Evolutionary conservation across 2,113 vertebrate species (phyloP), one percentile per base, ranked within the genome.

Genomic region (Pangasianodon gigas): DNA sequence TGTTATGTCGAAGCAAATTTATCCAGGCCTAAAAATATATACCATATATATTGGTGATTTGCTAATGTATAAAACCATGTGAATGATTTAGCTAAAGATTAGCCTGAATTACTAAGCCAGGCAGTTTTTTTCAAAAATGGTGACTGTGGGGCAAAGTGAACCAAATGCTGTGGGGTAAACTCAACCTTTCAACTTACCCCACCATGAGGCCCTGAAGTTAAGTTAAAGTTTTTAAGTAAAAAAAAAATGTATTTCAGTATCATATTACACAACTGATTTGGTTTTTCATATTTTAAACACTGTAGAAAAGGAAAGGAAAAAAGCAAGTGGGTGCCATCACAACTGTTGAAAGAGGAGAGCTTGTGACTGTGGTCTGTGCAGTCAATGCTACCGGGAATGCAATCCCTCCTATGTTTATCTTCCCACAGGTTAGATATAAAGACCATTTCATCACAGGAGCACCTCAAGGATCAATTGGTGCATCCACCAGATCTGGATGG

Each of bases 331-430:
- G 91, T 2, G 4, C 91, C 41, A 82, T 92, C 51, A 93, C 89
- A 89, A 89, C 90, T 44, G 81, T 86, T 88, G 88, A 93, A 85
- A 92, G 89, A 91, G 91, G 89, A 83, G 89, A 92, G 52, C 90
- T 88, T 24, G 88, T 90, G 65, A 92, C 92, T 91, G 91, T 89
- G 56, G 91, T 90, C 21, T 93, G 87, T 92, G 92, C 56, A 37
- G n/a, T 32, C 32, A 71, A 41, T 37, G 14, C 13, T 0, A 71
- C 16, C 13, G 24, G 56, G 8, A 26, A 65, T 29, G 21, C 60
- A 65, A 24, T 65, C 60, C 8, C 26, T 26, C 26, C 24, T 24
- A 65, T 9, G 60, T 65, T 65, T 24, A 65, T 29, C 60, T 65
- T 89, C 56, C 18, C 90, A n/a, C 62, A 75, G 1, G 89, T 91